These are phyloP conservation scores for Aplocera efformata DNA, from an alignment of 2,888 invertebrate genomes.

Conservation along the genomic window DNA sequence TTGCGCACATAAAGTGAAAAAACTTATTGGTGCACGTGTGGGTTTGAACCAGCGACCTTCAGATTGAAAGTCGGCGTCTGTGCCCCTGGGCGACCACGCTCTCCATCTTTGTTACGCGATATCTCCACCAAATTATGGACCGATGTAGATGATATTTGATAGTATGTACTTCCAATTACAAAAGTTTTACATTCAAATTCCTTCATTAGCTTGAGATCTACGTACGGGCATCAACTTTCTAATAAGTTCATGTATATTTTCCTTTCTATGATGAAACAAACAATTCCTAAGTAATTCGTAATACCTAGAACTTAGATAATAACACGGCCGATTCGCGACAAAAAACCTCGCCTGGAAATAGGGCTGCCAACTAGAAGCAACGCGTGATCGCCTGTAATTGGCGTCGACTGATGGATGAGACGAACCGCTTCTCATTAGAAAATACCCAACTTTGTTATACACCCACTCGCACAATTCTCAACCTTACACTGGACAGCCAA, in stretches of 20 bases:
- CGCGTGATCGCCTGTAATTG: slow-evolving; percentile 74
- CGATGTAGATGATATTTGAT: too few relatives aligned
- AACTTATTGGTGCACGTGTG: too few relatives aligned
- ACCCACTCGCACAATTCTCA: neutral
- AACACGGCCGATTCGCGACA: slow-evolving; percentile 24
- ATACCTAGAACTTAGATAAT: slow-evolving; percentile 22
- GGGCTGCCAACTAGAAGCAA: slow-evolving; percentile 56
- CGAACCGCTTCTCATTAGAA: slow-evolving; percentile 49
- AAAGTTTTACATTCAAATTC: too few relatives aligned
- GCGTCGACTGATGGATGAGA: slow-evolving; percentile 49
- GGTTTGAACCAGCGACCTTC: too few relatives aligned
- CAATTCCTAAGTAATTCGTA: slow-evolving; percentile 9
- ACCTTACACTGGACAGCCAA: slow-evolving; percentile 22
- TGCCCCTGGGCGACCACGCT: too few relatives aligned
- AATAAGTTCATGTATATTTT: neutral
- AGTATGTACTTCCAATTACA: too few relatives aligned
- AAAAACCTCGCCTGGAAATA: slow-evolving; percentile 42
- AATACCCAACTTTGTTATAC: slow-evolving; percentile 35
- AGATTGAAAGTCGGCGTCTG: too few relatives aligned
- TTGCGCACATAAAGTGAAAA: too few relatives aligned
- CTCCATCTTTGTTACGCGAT: too few relatives aligned
- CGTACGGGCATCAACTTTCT: too few relatives aligned
- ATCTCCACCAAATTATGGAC: too few relatives aligned
- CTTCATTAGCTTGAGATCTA: too few relatives aligned
- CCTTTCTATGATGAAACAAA: slow-evolving; percentile 5